phyloP scores from a whole-genome alignment of 2,113 vertebrate species.

The Herpailurus yagouaroundi region DNA sequence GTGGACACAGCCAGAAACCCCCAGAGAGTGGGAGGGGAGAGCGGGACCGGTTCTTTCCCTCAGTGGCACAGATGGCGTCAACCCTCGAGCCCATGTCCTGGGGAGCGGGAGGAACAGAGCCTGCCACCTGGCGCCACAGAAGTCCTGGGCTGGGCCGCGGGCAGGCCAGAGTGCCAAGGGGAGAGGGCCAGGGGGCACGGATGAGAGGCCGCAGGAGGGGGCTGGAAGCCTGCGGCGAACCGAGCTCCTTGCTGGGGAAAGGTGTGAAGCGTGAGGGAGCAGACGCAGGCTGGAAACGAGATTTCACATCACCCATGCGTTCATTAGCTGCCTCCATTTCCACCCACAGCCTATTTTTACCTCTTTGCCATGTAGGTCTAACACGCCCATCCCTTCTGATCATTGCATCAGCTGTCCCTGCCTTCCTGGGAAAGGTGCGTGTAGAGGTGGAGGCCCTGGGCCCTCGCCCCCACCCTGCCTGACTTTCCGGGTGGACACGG shows the following conservation, averaged over 20 bases:
- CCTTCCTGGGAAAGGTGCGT: slow-evolving; percentile 67
- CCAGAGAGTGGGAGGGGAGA: neutral
- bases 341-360: slow-evolving; percentile 83
- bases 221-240: neutral
- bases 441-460: neutral
- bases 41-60: neutral
- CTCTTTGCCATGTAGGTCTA: slow-evolving; percentile 77
- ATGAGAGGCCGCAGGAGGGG: neutral
- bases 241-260: slow-evolving; percentile 42
- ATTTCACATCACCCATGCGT: slow-evolving; percentile 77
- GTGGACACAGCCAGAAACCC: neutral
- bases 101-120: neutral
- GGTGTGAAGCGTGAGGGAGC: slow-evolving; percentile 78
- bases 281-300: slow-evolving; percentile 79
- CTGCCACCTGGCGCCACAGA: neutral
- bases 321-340: slow-evolving; percentile 81
- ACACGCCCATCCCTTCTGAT: slow-evolving; percentile 75
- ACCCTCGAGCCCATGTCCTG: neutral
- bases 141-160: neutral
- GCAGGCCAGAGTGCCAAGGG: neutral
- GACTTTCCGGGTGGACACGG: slow-evolving; percentile 15
- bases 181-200: neutral
- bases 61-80: neutral
- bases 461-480: neutral
- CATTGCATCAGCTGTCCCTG: slow-evolving; percentile 54